Evolutionary conservation across 2,113 vertebrate species (phyloP), one percentile per base, ranked within the genome.

Genomic region (Archilochus colubris): DNA sequence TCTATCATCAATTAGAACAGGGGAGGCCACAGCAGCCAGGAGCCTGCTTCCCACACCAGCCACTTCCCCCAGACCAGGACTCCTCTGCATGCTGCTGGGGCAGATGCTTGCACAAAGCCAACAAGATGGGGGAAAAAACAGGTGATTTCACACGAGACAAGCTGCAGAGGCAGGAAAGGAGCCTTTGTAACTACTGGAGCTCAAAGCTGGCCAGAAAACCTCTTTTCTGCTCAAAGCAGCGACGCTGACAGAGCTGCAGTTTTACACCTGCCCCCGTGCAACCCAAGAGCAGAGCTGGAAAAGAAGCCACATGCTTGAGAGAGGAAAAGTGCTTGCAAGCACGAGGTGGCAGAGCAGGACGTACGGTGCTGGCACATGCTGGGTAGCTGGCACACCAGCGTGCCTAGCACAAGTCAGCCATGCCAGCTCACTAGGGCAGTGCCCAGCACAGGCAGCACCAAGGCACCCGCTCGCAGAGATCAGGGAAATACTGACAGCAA

Each of bases 281-380:
- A 31, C 55, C 3, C 2, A 88, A 77, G 0, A 69, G 74, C 33
- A 55, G 59, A 85, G 70, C 43, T 2, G 0, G 67, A 87, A 63
- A 24, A 84, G 85, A 54, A 82, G 57, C 58, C 2, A 0, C 2
- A 23, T 4, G 7, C 67, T 50, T 75, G 68, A 16, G 81, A 44
- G 23, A 80, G 25, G 33, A 83, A 90, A 53, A 24, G 62, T 3
- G 7, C 46, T 9, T 22, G 23, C 10, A 44, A 85, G 44, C 59
- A 61, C 38, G 23, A 38, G 38, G 27, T 3, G 7, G 25, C 19
- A 36, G 48, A 66, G 76, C 55, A 76, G 58, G 64, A 69, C 63
- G 63, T 69, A 61, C 1, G 8, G 59, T 2, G 3, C n/a, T 0
- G 3, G 70, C 63, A 59, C 10, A 6, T 1, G 2, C 58, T 1